Evolutionary conservation across 2,797 vertebrate species (phyloP), one percentile per base, ranked within the genome.

Genomic region (Cynopterus sphinx): DNA sequence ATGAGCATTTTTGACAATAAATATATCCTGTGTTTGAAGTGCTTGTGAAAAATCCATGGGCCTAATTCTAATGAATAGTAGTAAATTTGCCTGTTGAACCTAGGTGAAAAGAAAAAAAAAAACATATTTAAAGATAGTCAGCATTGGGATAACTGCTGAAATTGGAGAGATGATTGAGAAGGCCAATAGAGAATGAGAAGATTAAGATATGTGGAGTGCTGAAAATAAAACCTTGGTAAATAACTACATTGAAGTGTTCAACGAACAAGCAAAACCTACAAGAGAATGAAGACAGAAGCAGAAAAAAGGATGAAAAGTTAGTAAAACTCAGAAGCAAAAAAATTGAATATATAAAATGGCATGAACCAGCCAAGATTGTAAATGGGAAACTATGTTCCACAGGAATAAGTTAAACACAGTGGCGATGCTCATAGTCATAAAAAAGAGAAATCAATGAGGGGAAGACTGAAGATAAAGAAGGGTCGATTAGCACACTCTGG

Each of bases 341-440:
- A 12, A 1, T 33, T 49, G 5, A 2, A 7, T 49, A 5, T 49
- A 15, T 13, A 9, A 9, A 1, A 39, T n/a, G 41, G 9, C 9
- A 59, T 19, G 43, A 46, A 12, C 2, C 7, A 17, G 7, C 1
- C 10, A 13, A 39, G 17, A 12, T 1, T 8, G 2, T 4, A 61
- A 26, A 1, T 3, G 15, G 16, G 31, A 63, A 0, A 15, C 15
- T 28, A 1, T 1, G 10, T 73, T 78, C 87, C 28, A 53, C 17
- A 83, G 28, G n/a, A 77, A 4, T 73, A 28, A 83, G 2, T 67
- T 41, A 65, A 61, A 43, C 0, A 9, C 39, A 75, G 1, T 11
- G 7, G 11, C 16, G 16, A 84, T 57, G 13, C 0, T 21, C 39
- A 7, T 1, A 31, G 17, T 3, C 43, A 68, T 3, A 22, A 63